Conservation (phyloP, 2,113 vertebrate species). For the Syngnathus typhle region DNA sequence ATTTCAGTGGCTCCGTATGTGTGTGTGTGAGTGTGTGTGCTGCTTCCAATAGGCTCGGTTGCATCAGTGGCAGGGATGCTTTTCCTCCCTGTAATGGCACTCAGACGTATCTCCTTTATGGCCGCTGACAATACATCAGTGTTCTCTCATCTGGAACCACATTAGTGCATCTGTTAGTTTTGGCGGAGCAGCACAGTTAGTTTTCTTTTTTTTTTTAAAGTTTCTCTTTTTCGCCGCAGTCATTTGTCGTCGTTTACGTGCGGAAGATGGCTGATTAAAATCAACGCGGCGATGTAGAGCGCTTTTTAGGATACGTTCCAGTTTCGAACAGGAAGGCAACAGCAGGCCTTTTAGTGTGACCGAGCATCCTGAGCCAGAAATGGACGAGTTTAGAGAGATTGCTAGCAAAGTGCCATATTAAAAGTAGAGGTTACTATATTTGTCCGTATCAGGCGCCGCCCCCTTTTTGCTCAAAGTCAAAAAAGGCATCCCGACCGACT, state of each 20-base stretch:
- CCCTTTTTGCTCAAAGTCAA: constrained; percentile 6
- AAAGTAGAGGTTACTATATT: neutral
- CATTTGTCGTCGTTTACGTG: constrained; percentile 1
- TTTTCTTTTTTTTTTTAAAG: constrained; percentile 13
- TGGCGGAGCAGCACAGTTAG: constrained; percentile 52
- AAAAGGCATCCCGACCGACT: constrained; percentile 30
- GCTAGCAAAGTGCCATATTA: neutral
- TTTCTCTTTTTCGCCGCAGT: constrained; percentile 21
- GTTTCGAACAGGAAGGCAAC: neutral
- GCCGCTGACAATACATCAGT: constrained; percentile 66
- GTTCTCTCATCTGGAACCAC: constrained; percentile 63
- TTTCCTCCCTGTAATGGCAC: constrained; percentile 60
- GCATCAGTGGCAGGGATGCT: constrained; percentile 68
- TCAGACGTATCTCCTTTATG: constrained; percentile 65
- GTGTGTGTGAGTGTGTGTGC: constrained; percentile 19
- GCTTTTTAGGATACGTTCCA: neutral
- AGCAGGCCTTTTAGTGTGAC: neutral
- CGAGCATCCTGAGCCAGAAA: neutral
- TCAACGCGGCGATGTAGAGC: neutral
- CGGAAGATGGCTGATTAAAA: neutral
- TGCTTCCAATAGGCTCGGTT: constrained; percentile 62
- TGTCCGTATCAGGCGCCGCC: neutral
- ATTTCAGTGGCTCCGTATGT: constrained; percentile 48
- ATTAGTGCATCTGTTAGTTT: constrained; percentile 66
- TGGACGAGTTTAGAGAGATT: neutral